Conservation (phyloP, 2,888 invertebrate species). For the Polyploca ridens region DNA sequence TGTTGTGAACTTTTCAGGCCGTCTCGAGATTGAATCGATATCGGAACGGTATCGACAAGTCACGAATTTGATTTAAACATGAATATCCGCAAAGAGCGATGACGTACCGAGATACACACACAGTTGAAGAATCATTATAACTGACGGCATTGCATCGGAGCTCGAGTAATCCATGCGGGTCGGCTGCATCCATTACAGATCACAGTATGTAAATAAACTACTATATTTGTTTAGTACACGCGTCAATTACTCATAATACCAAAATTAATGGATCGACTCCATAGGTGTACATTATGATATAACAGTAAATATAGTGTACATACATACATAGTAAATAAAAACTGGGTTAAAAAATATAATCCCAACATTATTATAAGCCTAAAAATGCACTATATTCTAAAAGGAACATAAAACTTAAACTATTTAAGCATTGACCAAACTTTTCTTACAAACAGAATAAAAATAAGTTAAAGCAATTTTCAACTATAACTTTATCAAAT, state of each 20-base stretch:
- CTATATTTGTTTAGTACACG: constrained; percentile 2
- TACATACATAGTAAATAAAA: too few species aligned
- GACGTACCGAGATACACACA: constrained; percentile 40
- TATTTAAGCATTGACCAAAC: too few species aligned
- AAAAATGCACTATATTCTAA: too few species aligned
- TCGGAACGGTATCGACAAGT: constrained; percentile 64
- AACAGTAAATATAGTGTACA: too few species aligned
- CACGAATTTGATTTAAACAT: constrained; percentile 66
- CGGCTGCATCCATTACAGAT: constrained; percentile 7
- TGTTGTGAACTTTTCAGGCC: constrained; percentile 75
- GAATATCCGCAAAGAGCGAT: constrained; percentile 41
- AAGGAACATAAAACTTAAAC: too few species aligned
- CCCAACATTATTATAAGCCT: too few species aligned
- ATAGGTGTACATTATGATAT: background rate
- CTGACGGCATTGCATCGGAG: constrained; percentile 1
- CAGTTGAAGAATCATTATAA: constrained; percentile 17
- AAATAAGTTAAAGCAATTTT: too few species aligned
- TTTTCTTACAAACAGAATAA: too few species aligned
- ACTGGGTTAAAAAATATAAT: too few species aligned
- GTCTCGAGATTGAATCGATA: constrained; percentile 77
- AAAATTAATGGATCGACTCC: constrained; percentile 1
- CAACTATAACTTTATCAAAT: background rate
- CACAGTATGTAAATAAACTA: background rate
- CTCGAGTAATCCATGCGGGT: constrained; percentile 5
- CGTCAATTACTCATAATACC: constrained; percentile 6